These are phyloP conservation scores for Peribatodes rhomboidaria DNA, from an alignment of 2,888 invertebrate species.

Conservation along the genomic window DNA sequence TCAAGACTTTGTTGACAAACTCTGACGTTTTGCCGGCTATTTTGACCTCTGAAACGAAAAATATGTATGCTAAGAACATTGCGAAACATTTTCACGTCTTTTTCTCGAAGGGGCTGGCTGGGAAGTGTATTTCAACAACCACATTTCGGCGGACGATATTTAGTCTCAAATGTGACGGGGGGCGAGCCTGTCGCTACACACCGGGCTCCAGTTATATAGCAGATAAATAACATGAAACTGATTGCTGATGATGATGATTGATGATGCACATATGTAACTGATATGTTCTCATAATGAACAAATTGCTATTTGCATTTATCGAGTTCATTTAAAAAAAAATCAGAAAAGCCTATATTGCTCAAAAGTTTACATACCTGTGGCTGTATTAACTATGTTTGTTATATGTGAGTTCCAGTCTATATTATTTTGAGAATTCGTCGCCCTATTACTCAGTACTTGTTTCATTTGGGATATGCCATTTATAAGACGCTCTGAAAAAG, in stretches of 20 bases:
- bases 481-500: slow-evolving; percentile 90
- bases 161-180: no score
- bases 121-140: no score
- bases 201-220: no score
- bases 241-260: no score
- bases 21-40: slow-evolving; percentile 97
- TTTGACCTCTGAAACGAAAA: slow-evolving; percentile 90
- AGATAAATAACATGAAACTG: no score
- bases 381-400: slow-evolving; percentile 89
- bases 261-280: no score
- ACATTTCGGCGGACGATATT: no score
- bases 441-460: slow-evolving; percentile 90
- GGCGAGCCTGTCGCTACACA: no score
- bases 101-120: no score
- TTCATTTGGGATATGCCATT: slow-evolving; percentile 92
- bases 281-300: no score
- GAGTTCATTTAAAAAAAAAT: neutral
- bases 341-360: neutral
- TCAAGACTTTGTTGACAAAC: slow-evolving; percentile 96
- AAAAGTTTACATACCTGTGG: slow-evolving; percentile 84
- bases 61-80: neutral
- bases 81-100: no score
- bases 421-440: slow-evolving; percentile 84
- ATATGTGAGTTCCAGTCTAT: slow-evolving; percentile 90
- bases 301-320: no score